phyloP scores from a whole-genome alignment of 2,888 invertebrate genomes.

The Protodeltote pygarga region DNA sequence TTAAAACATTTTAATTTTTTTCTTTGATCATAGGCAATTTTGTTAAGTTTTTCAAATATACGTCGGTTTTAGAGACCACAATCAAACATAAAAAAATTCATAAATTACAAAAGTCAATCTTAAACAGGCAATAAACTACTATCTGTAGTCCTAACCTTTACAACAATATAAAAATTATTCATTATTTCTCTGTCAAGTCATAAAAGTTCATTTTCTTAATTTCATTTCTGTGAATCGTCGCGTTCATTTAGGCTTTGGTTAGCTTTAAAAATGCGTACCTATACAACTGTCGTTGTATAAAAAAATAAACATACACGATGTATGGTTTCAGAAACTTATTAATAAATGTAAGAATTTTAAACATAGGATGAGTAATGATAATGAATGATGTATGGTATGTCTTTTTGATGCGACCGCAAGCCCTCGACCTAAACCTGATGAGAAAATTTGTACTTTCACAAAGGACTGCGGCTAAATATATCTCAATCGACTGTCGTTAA shows the following conservation, averaged over 20 bases:
- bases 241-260: conserved; percentile 69
- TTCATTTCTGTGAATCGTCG: conserved; percentile 71
- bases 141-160: conserved; percentile 59
- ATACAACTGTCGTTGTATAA: conserved; percentile 63
- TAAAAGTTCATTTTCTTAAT: conserved; percentile 77
- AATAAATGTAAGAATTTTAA: conserved; percentile 54
- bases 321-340: conserved; percentile 55
- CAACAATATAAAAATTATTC: conserved; percentile 63
- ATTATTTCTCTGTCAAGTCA: conserved; percentile 62
- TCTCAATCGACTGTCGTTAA: conserved; percentile 51
- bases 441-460: conserved; percentile 83
- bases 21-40: neutral
- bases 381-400: conserved; percentile 66
- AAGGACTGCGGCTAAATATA: conserved; percentile 62
- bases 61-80: conserved; percentile 65
- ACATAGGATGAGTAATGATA: conserved; percentile 60
- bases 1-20: too few relatives aligned
- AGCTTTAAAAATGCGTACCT: conserved; percentile 48
- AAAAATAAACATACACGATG: conserved; percentile 64
- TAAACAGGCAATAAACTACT: conserved; percentile 70
- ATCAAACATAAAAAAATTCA: conserved; percentile 73
- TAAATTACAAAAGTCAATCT: conserved; percentile 75
- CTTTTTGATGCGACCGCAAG: conserved; percentile 68
- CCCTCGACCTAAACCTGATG: conserved; percentile 77
- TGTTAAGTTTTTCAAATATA: conserved; percentile 7